Conservation (phyloP, 37 sponge, comb jelly and placozoan species). For the Dysidea cf. avara region DNA sequence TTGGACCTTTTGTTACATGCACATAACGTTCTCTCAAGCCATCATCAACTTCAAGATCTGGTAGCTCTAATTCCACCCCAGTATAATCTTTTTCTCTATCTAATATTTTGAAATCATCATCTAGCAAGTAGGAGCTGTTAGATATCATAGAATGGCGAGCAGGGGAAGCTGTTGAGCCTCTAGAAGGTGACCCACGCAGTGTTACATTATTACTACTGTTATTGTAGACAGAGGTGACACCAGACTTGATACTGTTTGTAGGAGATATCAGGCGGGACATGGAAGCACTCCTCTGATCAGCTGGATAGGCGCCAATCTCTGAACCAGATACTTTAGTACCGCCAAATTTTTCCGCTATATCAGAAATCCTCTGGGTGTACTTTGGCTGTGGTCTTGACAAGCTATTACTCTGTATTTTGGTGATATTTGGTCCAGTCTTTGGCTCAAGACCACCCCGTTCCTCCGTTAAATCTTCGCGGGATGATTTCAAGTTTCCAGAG, state of each 20-base stretch:
- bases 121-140: neutral
- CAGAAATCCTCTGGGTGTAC: no score
- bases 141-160: neutral
- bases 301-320: slow-evolving; percentile 2
- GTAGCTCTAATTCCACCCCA: slow-evolving; percentile 49
- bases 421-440: no score
- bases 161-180: neutral
- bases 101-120: neutral
- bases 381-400: no score
- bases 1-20: slow-evolving; percentile 35
- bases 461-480: no score
- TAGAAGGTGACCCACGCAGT: neutral
- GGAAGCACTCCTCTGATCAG: neutral
- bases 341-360: no score
- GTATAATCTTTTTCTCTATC: slow-evolving; percentile 29
- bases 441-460: no score
- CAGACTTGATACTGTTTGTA: no score
- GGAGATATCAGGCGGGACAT: neutral
- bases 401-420: no score
- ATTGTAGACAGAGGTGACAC: neutral
- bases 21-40: slow-evolving; percentile 42
- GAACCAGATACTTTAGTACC: neutral
- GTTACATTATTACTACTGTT: neutral
- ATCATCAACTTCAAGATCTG: slow-evolving; percentile 49
- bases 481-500: no score